Conservation (phyloP, 2,888 invertebrate genomes). For the Bhutanitis thaidina region DNA sequence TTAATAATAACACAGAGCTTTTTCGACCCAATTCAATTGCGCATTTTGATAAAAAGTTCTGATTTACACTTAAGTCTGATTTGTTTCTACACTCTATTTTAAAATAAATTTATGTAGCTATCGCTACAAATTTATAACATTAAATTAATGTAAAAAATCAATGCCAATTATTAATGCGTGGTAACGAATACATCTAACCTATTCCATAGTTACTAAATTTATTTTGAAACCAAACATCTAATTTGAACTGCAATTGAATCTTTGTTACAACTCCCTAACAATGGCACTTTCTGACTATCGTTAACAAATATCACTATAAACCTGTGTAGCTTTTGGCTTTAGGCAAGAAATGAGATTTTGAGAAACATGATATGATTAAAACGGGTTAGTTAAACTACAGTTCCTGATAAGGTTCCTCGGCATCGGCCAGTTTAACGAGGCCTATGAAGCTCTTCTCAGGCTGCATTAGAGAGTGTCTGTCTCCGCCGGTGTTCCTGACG, state of each 20-base stretch:
- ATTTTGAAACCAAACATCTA: not conserved
- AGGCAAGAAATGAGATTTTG: constrained; percentile 24
- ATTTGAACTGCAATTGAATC: constrained; percentile 1
- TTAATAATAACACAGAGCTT: constrained; percentile 10
- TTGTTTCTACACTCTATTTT: not conserved
- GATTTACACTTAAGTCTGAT: not conserved
- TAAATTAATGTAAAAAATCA: not conserved
- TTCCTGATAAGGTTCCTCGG: constrained; percentile 58
- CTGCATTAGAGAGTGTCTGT: constrained; percentile 84
- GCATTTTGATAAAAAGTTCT: not conserved
- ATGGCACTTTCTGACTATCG: constrained; percentile 46
- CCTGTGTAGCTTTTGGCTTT: constrained; percentile 4
- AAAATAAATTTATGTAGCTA: not conserved
- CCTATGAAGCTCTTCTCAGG: constrained; percentile 91
- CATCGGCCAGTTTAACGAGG: constrained; percentile 85
- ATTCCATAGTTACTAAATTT: not conserved
- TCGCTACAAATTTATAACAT: not conserved
- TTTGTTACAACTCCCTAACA: constrained; percentile 27
- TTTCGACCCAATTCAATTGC: constrained; percentile 1
- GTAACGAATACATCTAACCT: not conserved
- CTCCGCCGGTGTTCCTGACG: constrained; percentile 84
- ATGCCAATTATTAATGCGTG: not conserved
- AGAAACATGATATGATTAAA: not conserved
- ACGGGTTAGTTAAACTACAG: constrained; percentile 32
- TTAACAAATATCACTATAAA: constrained; percentile 16